Evolutionary conservation across 2,888 invertebrate genomes (phyloP), one percentile per base, ranked within the genome.

Genomic region (Onchidella celtica): DNA sequence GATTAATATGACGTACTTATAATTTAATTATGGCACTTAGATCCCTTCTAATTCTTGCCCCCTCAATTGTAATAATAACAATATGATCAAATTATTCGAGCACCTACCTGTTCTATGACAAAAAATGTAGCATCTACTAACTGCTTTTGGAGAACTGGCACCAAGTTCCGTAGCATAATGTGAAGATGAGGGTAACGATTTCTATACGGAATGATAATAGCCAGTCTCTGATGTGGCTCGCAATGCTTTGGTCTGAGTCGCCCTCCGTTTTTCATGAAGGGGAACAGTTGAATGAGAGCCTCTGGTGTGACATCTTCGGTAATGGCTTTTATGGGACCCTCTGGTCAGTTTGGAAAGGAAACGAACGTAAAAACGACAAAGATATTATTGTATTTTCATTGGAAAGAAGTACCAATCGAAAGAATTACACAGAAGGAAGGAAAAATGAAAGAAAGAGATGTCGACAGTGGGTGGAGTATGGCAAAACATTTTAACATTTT

Each of bases 161-260:
- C 14, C 11, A 83, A 59, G 32, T 83, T 83, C 17, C n/a, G 21
- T 14, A 83, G 57, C 47, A 83, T 79, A 24, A 79, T 57, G 65
- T 63, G 21, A 27, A 83, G 74, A 55, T 79, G 79, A 11, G 27
- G 11, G n/a, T 70, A 27, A 0, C 79, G 69, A 32, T 83, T 74
- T 32, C 83, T 34, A 55, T 65, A 83, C 14, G 83, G 79, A n/a
- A 83, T 76, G 57, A 83, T 79, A 40, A 83, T 29, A 21, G 83
- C 79, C 40, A 79, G 9, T 36, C 63, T 36, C 40, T 79, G 65
- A 21, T n/a, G 63, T 32, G 76, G 40, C 21, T 6, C 34, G 40
- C 83, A 83, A 32, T 68, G 40, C 34, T 32, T 32, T 0, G 83
- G 75, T 17, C 47, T 55, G 70, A 75, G 63, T 24, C 75, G 55